A percentile compares a stretch with the other conserved stretches of the same genome.
Conservation (phyloP, 1,140 invertebrate genomes). For the Drosophila insularis region DNA sequence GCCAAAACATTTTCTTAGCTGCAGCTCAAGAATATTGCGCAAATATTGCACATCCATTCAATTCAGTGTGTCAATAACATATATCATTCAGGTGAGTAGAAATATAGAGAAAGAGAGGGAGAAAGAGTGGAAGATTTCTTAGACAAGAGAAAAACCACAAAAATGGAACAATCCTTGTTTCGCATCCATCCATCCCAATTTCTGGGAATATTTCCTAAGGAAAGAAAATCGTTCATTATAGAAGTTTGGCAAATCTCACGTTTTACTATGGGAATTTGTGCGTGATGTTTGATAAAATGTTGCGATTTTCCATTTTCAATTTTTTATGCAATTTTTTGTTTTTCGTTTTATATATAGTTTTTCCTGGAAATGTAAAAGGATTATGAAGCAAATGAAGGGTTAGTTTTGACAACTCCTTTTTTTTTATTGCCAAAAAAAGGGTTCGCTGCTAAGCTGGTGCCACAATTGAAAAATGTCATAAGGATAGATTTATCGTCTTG, state of each 20-base stretch:
- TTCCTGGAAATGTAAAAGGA: slow-evolving; percentile 60
- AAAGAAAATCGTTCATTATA: slow-evolving; percentile 5
- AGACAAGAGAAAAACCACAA: slow-evolving; percentile 59
- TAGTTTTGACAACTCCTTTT: slow-evolving; percentile 14
- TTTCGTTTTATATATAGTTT: neutral
- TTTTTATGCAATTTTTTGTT: slow-evolving; percentile 62
- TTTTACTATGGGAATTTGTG: slow-evolving; percentile 54
- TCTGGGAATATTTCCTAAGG: slow-evolving; percentile 49
- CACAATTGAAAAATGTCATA: neutral
- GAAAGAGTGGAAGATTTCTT: no score
- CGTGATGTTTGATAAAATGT: slow-evolving; percentile 70
- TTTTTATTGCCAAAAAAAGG: neutral
- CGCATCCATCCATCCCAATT: slow-evolving; percentile 38
- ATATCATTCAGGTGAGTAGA: slow-evolving; percentile 31
- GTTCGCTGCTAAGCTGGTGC: neutral
- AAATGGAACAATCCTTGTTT: slow-evolving; percentile 60
- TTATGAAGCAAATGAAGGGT: slow-evolving; percentile 25
- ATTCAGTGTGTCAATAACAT: slow-evolving; percentile 43
- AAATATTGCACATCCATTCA: slow-evolving; percentile 42
- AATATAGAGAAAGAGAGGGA: slow-evolving; percentile 10
- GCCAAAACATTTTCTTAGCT: slow-evolving; percentile 76
- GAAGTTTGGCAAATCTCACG: slow-evolving; percentile 53
- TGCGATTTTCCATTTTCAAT: slow-evolving; percentile 52
- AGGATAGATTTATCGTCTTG: neutral
- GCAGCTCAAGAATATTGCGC: slow-evolving; percentile 70